Base-by-base conservation (phyloP, 2,888 invertebrate species). In the Flexamia atlantica region DNA sequence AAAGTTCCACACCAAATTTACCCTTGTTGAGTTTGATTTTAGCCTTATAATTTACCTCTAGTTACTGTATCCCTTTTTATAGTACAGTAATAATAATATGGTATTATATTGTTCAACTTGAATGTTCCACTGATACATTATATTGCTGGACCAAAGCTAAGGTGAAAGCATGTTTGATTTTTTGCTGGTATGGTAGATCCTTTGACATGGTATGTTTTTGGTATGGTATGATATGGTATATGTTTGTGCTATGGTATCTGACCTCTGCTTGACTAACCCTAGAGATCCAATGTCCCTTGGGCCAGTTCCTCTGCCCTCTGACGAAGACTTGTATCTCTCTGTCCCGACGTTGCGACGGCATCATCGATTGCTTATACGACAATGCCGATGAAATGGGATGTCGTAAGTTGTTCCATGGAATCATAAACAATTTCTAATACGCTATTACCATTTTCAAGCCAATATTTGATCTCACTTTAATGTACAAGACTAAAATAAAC, bases 291-390 rank as follows among this genome's bases (percentile, higher is more conserved):
- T 84, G 84, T 36, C 81, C 76, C 1, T 28, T 53, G 17, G 84
- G 84, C 32, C 83, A 86, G 53, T 91, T 90, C 88, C 88, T 88
- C 46, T 92, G 92, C 88, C 86, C 86, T 46, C 32, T 36, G n/a
- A 88, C 89, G 85, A 86, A 90, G 83, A 85, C 87, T 81, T 92
- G 92, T 88, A 89, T 92, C 85, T 89, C 89, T 57, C 88, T 87
- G 86, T 90, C 90, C 84, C 92, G 92, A 88, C 91, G 90, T 76
- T 95, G 95, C 90, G 92, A 95, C 88, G 90, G 90, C 70, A 87
- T 87, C 28, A 57, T 76, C 53, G 84, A 87, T 83, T 87, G 87
- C 83, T 81, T 79, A 17, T 57, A 68, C 23, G 84, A 86, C 50
- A 80, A 83, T 50, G 79, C 70, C 60, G 86, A 86, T 74, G 86